Conservation (phyloP, 2,797 vertebrate genomes). For the Rousettus madagascariensis region DNA sequence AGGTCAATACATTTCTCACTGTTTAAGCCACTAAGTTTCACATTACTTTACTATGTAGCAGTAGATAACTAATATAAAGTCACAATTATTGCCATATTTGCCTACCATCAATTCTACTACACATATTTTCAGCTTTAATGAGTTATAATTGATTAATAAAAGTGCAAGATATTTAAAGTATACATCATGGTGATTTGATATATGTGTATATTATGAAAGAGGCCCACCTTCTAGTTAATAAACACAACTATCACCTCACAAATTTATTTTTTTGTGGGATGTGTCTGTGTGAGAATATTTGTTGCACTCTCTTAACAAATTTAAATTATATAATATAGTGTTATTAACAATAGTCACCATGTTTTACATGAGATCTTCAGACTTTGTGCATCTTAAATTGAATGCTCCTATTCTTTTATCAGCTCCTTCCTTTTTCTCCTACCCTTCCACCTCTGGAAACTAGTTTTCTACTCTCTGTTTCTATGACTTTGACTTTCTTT, state of each 20-base stretch:
- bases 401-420: background rate
- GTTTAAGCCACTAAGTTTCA: background rate
- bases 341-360: background rate
- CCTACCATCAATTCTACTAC: background rate
- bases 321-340: background rate
- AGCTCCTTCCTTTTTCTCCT: background rate
- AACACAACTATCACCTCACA: background rate
- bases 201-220: background rate
- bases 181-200: background rate
- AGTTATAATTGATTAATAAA: background rate
- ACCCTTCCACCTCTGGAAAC: background rate
- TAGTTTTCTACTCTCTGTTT: background rate
- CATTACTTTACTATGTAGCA: background rate
- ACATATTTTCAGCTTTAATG: background rate
- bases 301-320: background rate
- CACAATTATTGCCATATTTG: background rate
- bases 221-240: background rate
- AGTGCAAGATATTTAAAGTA: background rate
- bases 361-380: background rate
- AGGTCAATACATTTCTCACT: background rate
- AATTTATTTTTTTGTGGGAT: background rate
- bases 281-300: background rate
- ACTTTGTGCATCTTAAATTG: background rate
- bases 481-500: background rate
- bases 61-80: background rate